Evolutionary conservation across 2,113 vertebrate genomes (phyloP), one percentile per base, ranked within the genome.

Genomic region (Anoura caudifer): DNA sequence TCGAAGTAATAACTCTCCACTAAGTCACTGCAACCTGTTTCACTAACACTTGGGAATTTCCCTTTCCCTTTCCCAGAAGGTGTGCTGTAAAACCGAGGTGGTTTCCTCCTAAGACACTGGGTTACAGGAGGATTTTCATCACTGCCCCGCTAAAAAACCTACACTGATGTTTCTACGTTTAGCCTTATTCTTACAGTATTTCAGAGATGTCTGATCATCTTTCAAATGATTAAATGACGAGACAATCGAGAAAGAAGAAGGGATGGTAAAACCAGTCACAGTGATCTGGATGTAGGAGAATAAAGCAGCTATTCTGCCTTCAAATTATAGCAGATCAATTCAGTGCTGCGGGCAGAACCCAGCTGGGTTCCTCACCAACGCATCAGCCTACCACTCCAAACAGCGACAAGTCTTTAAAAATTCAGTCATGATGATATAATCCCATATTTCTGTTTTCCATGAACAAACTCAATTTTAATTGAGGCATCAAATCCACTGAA

Each of bases 391-490:
- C 20, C 11, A 2, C 17, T 59, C 33, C 8, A 26, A 28, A 31
- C n/a, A 87, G 22, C 3, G 10, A 77, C 26, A 41, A 43, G 15
- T 52, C n/a, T 41, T 87, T 36, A 84, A 38, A 79, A 83, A 83
- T 33, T 20, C 11, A 76, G 8, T 10, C 50, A 22, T 50, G 22
- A 65, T 81, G 4, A 77, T 54, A 87, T 36, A 41, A 20, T 50
- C 12, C 31, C 26, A 67, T 38, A 63, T 43, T 73, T 16, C 24
- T 43, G 15, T 59, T 95, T 83, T 67, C 31, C 5, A 54, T 76
- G 47, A 73, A 90, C n/a, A 82, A 45, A 77, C 5, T 61, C 22
- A 26, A 81, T 90, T 92, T 94, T 95, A 92, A 90, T 33, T 84
- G 65, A 92, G 22, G 7, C 63, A 41, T 54, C 22, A 94, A 92